Percentiles rank a stretch among this genome's conserved stretches.
These are phyloP conservation scores for Paramormyrops kingsleyae DNA, from an alignment of 2,113 vertebrate genomes.

Conservation along the genomic window DNA sequence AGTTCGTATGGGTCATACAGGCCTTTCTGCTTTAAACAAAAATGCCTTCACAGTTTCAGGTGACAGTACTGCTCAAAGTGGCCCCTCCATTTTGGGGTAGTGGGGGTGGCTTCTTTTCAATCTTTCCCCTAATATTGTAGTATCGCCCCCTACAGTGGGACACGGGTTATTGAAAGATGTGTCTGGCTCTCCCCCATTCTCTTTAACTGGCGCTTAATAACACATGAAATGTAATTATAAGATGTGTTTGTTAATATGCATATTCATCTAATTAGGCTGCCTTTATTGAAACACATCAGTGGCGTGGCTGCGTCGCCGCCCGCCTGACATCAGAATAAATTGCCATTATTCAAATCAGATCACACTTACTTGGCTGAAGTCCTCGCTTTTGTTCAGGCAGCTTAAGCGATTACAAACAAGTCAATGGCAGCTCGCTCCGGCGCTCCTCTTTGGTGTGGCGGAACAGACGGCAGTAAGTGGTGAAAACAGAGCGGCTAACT, in stretches of 20 bases:
- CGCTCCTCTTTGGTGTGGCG: background rate
- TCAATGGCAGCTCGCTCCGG: background rate
- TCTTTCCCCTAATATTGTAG: background rate
- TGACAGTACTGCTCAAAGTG: background rate
- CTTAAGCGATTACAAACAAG: conserved; percentile 13
- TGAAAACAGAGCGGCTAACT: conserved; percentile 9
- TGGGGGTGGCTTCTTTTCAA: background rate
- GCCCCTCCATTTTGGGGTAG: background rate
- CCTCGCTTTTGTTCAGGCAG: conserved; percentile 1
- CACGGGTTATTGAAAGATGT: background rate
- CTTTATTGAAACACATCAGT: conserved; percentile 10
- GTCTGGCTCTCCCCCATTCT: background rate
- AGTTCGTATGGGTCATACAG: background rate
- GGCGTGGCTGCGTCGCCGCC: background rate
- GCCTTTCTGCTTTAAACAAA: background rate
- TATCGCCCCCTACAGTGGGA: background rate
- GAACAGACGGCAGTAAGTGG: background rate
- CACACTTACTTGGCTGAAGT: conserved; percentile 7
- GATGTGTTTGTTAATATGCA: conserved; percentile 8
- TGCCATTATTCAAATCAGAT: background rate
- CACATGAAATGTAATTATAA: conserved; percentile 7
- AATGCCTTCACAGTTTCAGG: background rate
- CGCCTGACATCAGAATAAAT: conserved; percentile 3
- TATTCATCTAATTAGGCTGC: conserved; percentile 4
- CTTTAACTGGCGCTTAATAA: background rate